phyloP scores from a whole-genome alignment of 2,888 invertebrate genomes.

The Cantharis lateralis region DNA sequence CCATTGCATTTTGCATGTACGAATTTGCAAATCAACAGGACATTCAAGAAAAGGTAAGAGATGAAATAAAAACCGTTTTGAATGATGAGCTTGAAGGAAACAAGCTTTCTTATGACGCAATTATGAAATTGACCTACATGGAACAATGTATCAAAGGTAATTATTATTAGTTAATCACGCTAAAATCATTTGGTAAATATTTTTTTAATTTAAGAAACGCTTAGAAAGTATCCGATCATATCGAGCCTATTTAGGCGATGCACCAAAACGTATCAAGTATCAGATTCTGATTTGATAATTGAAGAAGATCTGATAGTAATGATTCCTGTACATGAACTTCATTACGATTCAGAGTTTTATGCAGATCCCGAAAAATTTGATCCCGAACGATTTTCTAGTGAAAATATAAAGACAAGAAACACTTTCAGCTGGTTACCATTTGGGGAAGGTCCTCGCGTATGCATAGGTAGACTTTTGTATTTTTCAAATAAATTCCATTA shows the following conservation, averaged over 20 bases:
- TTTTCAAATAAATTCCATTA: too few species aligned
- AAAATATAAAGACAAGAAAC: not conserved
- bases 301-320: not conserved
- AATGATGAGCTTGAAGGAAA: slow-evolving; percentile 42
- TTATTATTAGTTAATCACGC: not conserved
- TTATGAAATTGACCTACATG: slow-evolving; percentile 49
- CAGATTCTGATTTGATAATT: not conserved
- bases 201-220: not conserved
- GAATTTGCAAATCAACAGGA: slow-evolving; percentile 42
- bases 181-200: not conserved
- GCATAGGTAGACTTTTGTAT: not conserved
- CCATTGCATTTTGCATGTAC: not conserved
- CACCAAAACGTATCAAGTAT: too few species aligned
- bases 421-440: not conserved
- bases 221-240: not conserved
- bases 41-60: slow-evolving; percentile 52
- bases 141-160: not conserved
- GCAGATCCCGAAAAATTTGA: not conserved
- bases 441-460: not conserved
- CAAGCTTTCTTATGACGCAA: slow-evolving; percentile 52
- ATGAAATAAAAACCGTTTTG: slow-evolving; percentile 48
- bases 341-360: not conserved
- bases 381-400: not conserved
- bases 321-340: not conserved
- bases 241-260: too few species aligned